Base-by-base conservation (phyloP, 2,888 invertebrate genomes). In the Metopia argyrocephala region DNA sequence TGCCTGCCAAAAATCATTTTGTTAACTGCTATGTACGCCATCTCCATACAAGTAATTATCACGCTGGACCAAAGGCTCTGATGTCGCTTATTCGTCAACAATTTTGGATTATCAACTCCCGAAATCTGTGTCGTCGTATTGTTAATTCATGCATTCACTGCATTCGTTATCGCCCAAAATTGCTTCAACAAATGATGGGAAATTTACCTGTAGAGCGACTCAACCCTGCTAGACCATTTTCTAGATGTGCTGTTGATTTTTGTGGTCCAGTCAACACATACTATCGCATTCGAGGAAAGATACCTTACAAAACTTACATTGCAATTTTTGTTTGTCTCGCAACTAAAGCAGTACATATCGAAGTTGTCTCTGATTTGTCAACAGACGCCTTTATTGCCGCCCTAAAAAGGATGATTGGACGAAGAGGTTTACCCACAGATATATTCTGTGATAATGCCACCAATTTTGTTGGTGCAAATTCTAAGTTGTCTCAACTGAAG, bases 31-130 rank as follows among this genome's bases (percentile, higher is more conserved):
- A 23, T 71, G 69, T 76, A 7, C 66, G 61, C 4, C 66, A 84
- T 62, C 12, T 84, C 6, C 79, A 81, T 61, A 12, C 64, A 2
- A 64, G 27, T 21, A 83, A 80, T 9, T 81, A 75, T 57, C 78
- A 84, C 27, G 82, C 78, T 45, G 82, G 78, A 20, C 38, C 79
- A 7, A 83, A 78, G 20, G 50, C 79, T 9, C 21, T 82, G 18
- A 62, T 80, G n/a, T 62, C 79, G 3, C 31, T 79, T 5, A 59
- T 76, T 15, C 64, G 69, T n/a, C 45, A 65, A 6, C 21, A 48
- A 23, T 82, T 80, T 61, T 81, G 81, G 79, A 75, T 80, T 20
- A 74, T 78, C 18, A 76, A 64, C 45, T 52, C 59, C 23, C 31
- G 75, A 62, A 73, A 71, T 27, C 21, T 79, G 5, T 62, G 74